Evolutionary conservation across 1,140 invertebrate species (phyloP).

Genomic region (Drosophila arawakana): DNA sequence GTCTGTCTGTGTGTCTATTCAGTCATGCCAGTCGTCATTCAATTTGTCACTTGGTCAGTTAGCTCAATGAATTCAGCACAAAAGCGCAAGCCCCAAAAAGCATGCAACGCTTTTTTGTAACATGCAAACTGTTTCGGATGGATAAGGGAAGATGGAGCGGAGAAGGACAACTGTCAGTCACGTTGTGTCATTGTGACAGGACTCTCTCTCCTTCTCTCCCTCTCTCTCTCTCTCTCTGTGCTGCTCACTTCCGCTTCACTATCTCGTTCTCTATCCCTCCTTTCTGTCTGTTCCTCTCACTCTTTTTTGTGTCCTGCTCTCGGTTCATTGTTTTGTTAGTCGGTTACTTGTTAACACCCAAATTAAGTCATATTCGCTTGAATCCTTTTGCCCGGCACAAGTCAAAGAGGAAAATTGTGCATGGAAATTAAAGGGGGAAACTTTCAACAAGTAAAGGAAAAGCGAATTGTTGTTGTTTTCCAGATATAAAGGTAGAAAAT

Average conservation of each 20-base stretch:
- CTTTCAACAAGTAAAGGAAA: background rate
- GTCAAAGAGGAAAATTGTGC: constrained; percentile 20
- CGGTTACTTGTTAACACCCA: constrained; percentile 44
- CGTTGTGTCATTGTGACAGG: constrained; percentile 40
- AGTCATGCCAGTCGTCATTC: constrained; percentile 30
- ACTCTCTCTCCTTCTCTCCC: background rate
- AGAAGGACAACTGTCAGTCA: constrained; percentile 51
- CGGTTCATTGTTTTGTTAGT: constrained; percentile 30
- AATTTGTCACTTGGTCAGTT: constrained; percentile 46
- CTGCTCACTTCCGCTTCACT: background rate
- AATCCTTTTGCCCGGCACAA: constrained; percentile 23
- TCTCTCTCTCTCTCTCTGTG: background rate
- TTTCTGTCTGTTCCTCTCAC: constrained; percentile 4
- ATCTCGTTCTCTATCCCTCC: constrained; percentile 6
- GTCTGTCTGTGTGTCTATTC: constrained; percentile 1
- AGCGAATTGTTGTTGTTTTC: constrained; percentile 4
- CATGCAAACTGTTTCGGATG: constrained; percentile 14
- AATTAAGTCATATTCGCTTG: constrained; percentile 47
- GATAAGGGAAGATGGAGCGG: background rate
- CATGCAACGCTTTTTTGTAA: constrained; percentile 61
- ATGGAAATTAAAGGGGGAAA: constrained; percentile 7
- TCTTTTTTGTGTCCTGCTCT: background rate
- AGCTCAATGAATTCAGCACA: constrained; percentile 54
- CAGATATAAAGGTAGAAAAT: background rate
- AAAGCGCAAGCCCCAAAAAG: constrained; percentile 57